phyloP scores from a whole-genome alignment of 2,113 vertebrate genomes.

The Lota lota region DNA sequence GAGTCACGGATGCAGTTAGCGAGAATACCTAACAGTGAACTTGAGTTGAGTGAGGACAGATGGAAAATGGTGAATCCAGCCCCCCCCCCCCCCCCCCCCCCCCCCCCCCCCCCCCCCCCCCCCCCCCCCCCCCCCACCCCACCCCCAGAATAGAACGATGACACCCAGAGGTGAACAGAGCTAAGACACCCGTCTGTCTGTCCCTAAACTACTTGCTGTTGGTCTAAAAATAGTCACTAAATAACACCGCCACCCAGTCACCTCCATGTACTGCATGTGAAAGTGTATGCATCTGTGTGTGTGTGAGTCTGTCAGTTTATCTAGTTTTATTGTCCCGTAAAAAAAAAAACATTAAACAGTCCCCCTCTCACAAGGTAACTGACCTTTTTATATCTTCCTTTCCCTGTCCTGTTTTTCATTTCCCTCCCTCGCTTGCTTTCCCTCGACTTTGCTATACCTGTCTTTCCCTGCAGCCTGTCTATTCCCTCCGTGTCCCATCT shows the following conservation, averaged over 20 bases:
- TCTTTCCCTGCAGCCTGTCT: conserved; percentile 26
- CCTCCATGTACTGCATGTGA: conserved; percentile 52
- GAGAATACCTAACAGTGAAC: conserved; percentile 49
- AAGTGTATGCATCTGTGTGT: conserved; percentile 37
- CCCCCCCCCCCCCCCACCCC: neutral
- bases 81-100: too few relatives aligned
- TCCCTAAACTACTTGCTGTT: conserved; percentile 54
- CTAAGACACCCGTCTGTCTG: conserved; percentile 49
- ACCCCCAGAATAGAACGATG: conserved; percentile 50
- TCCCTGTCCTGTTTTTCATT: conserved; percentile 37
- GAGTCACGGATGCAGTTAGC: conserved; percentile 49
- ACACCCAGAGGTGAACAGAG: conserved; percentile 57
- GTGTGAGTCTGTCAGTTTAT: conserved; percentile 26
- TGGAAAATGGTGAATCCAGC: conserved; percentile 27
- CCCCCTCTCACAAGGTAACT: conserved; percentile 43
- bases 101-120: too few relatives aligned
- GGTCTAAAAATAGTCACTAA: conserved; percentile 55
- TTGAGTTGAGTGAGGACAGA: conserved; percentile 47
- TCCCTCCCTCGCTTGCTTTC: conserved; percentile 34
- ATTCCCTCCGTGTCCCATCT: conserved; percentile 35
- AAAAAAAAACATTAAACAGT: conserved; percentile 35
- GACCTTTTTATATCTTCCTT: conserved; percentile 36
- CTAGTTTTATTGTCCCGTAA: conserved; percentile 44
- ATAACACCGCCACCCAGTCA: conserved; percentile 58
- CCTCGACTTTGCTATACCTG: conserved; percentile 18